Evolutionary conservation across 2,113 vertebrate species (phyloP).

Genomic region (Nothobranchius kuhntae): DNA sequence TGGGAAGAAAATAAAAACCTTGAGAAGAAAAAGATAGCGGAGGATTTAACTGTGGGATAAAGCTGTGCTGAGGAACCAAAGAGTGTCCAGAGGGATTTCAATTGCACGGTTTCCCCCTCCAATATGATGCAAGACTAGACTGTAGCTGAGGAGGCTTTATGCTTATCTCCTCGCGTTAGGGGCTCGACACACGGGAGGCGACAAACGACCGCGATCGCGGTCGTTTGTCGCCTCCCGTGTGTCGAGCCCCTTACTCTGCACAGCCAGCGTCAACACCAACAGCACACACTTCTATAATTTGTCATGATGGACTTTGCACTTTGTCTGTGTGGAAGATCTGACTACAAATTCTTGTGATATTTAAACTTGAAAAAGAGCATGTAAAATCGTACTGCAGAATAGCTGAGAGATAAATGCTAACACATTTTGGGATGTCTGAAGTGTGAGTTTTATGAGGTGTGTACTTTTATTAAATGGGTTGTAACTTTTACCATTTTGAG

Average conservation of each 20-base stretch:
- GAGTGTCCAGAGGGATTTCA: constrained; percentile 34
- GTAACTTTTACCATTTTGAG: not conserved
- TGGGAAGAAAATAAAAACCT: constrained; percentile 16
- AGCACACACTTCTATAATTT: constrained; percentile 17
- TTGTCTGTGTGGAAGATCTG: constrained; percentile 8
- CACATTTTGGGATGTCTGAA: not conserved
- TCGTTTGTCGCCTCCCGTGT: too few relatives aligned
- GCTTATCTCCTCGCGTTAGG: constrained; percentile 41
- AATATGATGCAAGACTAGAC: constrained; percentile 35
- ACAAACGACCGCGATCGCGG: too few relatives aligned
- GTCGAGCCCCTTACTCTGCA: constrained; percentile 16
- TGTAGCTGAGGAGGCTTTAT: constrained; percentile 38
- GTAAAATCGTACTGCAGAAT: too few relatives aligned
- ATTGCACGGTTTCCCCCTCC: constrained; percentile 29
- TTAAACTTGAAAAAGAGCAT: not conserved
- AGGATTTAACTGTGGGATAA: constrained; percentile 30
- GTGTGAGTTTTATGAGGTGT: not conserved
- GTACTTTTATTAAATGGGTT: not conserved
- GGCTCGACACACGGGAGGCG: too few relatives aligned
- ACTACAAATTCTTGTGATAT: constrained; percentile 4
- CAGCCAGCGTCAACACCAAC: constrained; percentile 20
- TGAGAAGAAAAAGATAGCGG: constrained; percentile 6
- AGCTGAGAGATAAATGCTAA: not conserved
- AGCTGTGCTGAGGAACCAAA: constrained; percentile 35
- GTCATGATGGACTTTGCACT: constrained; percentile 1